Percentiles rank a stretch among this genome's conserved stretches.
Evolutionary conservation across 2,113 vertebrate genomes (phyloP).

Genomic region (Canis aureus): DNA sequence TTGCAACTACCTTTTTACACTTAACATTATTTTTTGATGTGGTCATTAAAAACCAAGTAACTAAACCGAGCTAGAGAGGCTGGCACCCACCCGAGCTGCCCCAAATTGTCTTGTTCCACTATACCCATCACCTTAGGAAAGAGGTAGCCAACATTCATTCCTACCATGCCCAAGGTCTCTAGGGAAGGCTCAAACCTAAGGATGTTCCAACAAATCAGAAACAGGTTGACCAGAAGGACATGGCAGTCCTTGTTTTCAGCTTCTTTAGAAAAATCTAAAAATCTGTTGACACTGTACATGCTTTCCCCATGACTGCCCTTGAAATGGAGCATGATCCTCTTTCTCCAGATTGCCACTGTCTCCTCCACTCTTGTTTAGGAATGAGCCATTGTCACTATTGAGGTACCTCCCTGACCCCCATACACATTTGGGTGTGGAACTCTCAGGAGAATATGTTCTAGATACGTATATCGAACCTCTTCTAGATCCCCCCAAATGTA

Average conservation of each 20-base stretch:
- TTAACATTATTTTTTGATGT: not conserved
- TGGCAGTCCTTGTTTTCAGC: not conserved
- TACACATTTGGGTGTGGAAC: not conserved
- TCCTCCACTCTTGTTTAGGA: not conserved
- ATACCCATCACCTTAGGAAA: not conserved
- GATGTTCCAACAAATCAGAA: not conserved
- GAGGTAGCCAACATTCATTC: not conserved
- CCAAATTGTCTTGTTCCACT: not conserved
- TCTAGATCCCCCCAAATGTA: not conserved
- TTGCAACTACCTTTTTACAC: not conserved
- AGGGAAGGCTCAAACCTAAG: not conserved
- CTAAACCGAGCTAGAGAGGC: not conserved
- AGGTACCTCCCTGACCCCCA: not conserved
- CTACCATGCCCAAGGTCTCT: not conserved
- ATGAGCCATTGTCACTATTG: not conserved
- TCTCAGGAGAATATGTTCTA: not conserved
- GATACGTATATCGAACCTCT: not conserved
- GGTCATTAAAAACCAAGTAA: not conserved
- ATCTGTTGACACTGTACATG: not conserved
- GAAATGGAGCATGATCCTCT: not conserved
- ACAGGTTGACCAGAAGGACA: not conserved
- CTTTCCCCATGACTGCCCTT: not conserved
- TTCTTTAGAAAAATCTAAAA: slow-evolving; percentile 11
- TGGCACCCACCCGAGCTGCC: too few relatives aligned
- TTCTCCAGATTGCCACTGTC: not conserved